These are phyloP conservation scores for Blastobasis adustella DNA, from an alignment of 2,888 invertebrate genomes.

Conservation along the genomic window DNA sequence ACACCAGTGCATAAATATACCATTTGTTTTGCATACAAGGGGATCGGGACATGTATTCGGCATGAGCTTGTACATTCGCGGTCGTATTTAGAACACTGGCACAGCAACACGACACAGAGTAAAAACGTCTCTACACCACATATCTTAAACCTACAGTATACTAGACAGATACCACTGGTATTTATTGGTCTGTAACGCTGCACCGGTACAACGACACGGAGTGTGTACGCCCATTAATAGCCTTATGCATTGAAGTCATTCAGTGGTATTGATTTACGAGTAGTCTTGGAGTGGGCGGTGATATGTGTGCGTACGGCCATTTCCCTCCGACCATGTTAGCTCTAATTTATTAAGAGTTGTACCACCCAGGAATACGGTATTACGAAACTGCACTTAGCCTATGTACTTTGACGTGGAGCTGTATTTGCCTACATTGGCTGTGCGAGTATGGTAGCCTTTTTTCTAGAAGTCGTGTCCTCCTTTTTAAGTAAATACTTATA, in stretches of 20 bases:
- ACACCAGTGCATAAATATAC: slow-evolving; percentile 50
- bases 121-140: slow-evolving; percentile 1
- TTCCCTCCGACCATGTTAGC: slow-evolving; percentile 28
- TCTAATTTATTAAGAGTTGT: slow-evolving; percentile 34
- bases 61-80: slow-evolving; percentile 21
- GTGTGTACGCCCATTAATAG: slow-evolving; percentile 32
- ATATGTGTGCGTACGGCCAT: slow-evolving; percentile 36
- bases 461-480: no score
- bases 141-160: slow-evolving; percentile 1
- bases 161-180: background rate
- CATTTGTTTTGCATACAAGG: slow-evolving; percentile 52
- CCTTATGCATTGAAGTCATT: slow-evolving; percentile 45
- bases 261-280: slow-evolving; percentile 52
- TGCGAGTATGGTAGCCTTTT: no score
- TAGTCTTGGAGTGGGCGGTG: slow-evolving; percentile 45
- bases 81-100: slow-evolving; percentile 14
- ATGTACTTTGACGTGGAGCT: no score
- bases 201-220: background rate
- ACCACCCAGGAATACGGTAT: slow-evolving; percentile 7
- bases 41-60: slow-evolving; percentile 36
- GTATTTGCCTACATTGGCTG: no score
- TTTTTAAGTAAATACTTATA: no score
- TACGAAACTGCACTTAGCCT: no score
- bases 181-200: background rate
- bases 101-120: slow-evolving; percentile 14